Evolutionary conservation across 2,888 invertebrate genomes (phyloP).

Genomic region (Tetanocera ferruginea): DNA sequence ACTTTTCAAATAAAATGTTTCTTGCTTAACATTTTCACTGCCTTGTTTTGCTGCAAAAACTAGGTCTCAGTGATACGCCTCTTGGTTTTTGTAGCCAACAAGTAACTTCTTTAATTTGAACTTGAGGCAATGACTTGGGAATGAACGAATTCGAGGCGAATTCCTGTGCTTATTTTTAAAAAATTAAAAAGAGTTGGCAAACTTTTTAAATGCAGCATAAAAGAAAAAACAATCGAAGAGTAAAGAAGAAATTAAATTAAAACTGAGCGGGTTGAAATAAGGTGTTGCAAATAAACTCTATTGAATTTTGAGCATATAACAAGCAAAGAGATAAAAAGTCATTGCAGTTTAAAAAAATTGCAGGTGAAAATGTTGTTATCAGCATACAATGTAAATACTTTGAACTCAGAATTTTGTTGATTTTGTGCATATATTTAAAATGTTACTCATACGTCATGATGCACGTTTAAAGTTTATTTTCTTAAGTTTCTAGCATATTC

Average conservation of each 20-base stretch:
- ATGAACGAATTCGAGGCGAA: neutral
- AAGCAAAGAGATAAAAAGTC: no score
- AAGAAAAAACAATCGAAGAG: no score
- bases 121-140: neutral
- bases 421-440: neutral
- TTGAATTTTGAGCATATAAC: no score
- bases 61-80: constrained; percentile 2
- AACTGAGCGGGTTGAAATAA: no score
- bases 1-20: constrained; percentile 60
- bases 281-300: no score
- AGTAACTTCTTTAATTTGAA: neutral
- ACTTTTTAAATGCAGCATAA: no score
- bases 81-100: no score
- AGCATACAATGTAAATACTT: no score
- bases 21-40: constrained; percentile 56
- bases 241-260: no score
- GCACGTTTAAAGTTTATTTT: neutral
- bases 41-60: constrained; percentile 24
- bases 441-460: neutral
- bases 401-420: no score
- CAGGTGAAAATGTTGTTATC: neutral
- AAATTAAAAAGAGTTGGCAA: no score
- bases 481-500: neutral
- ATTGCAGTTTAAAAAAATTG: neutral
- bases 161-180: no score